Evolutionary conservation across 1,140 invertebrate genomes (phyloP), one percentile per base, ranked within the genome.

Genomic region (Doryteuthis pealeii): DNA sequence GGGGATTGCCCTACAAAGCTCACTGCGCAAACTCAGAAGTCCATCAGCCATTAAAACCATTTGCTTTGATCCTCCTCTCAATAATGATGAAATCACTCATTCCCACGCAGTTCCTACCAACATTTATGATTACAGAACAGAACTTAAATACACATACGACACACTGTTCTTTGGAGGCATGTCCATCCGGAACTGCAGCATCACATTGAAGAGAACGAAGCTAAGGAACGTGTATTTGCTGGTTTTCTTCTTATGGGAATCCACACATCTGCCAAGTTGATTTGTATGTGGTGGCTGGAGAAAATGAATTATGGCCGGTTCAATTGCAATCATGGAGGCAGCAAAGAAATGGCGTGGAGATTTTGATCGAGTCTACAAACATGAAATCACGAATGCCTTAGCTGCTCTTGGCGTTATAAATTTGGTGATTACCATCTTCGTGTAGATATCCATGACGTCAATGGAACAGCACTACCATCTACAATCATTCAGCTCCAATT

Each of bases 71-170:
- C 31, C 74, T 2, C 78, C 76, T 8, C 71, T 70, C 54, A 75
- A 79, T 74, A 78, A 78, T 68, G 74, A 78, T 58, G 66, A 62
- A 33, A 75, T 75, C 40, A 79, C 75, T 12, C 32, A 69, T 31
- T 28, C 32, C n/a, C 71, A 79, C 70, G 65, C 78, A 6, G 68
- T 70, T 0, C 78, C 78, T 8, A 68, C 62, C 6, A 49, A 75
- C 43, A 40, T 79, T 28, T 79, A 79, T 49, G 76, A 76, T 43
- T 79, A 79, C 43, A 72, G 71, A 58, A 40, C 54, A 28, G 74
- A 71, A 10, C 74, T 79, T 22, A 74, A 68, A 3, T 79, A 79
- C 69, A 74, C 71, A 3, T 79, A 77, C 66, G 78, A 79, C 54
- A 69, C 28, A 18, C 74, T 79, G 22, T 35, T 68, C 32, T 79